phyloP scores from a whole-genome alignment of 2,888 invertebrate species.

The Drosophila limbata region DNA sequence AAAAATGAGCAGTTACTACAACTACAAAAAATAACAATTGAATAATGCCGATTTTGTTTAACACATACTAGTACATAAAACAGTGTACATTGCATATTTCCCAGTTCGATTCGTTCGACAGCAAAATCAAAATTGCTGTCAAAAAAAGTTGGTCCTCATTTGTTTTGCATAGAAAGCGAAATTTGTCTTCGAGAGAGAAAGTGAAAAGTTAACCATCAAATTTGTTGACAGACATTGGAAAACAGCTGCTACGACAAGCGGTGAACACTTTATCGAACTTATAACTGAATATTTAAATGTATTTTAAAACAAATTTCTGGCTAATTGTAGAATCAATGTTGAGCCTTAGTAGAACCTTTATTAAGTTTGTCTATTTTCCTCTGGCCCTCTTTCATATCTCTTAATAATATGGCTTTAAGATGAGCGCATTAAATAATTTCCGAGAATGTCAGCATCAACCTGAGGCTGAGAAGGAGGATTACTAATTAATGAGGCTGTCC shows the following conservation, averaged over 20 bases:
- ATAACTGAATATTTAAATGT: background rate
- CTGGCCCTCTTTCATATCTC: conserved; percentile 13
- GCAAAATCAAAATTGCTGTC: conserved; percentile 47
- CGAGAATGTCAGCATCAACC: background rate
- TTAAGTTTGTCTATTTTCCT: background rate
- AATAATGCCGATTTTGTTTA: conserved; percentile 8
- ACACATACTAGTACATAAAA: conserved; percentile 15
- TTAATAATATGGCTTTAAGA: conserved; percentile 16
- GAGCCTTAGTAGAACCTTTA: background rate
- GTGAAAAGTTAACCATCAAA: conserved; percentile 40
- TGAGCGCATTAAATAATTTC: conserved; percentile 21
- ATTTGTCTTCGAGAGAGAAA: conserved; percentile 31
- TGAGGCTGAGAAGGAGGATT: conserved; percentile 19
- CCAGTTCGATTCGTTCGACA: conserved; percentile 34
- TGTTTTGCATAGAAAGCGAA: conserved; percentile 33
- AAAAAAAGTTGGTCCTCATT: conserved; percentile 43
- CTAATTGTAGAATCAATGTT: background rate
- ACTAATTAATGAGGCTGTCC: conserved; percentile 69
- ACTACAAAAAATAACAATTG: conserved; percentile 46
- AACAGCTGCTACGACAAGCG: conserved; percentile 13
- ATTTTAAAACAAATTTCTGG: background rate
- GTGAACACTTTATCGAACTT: conserved; percentile 1
- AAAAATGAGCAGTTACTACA: conserved; percentile 32
- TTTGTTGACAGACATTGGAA: conserved; percentile 58
- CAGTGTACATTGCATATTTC: conserved; percentile 35